A percentile compares a stretch with the other conserved stretches of the same genome.
phyloP scores from a whole-genome alignment of 1,140 invertebrate genomes.

The Elysia chlorotica region DNA sequence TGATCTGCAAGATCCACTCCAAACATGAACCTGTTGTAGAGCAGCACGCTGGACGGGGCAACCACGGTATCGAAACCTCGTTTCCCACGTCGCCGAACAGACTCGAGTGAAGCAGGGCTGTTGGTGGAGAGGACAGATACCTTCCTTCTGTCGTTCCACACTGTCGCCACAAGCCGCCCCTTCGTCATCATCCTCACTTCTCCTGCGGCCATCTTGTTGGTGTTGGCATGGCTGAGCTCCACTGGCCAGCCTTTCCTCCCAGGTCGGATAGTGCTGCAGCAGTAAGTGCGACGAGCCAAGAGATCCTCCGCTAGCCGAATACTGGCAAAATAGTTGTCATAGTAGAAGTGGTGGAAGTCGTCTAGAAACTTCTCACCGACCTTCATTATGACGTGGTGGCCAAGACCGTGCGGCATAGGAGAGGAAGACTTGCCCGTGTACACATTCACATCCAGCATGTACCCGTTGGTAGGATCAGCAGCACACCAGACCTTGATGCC shows the following conservation, averaged over 20 bases:
- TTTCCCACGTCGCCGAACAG: background rate
- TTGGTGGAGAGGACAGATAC: background rate
- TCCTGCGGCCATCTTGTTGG: background rate
- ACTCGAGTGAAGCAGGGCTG: background rate
- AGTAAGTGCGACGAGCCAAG: background rate
- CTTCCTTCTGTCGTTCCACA: background rate
- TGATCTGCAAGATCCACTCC: constrained; percentile 18
- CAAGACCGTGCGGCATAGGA: background rate
- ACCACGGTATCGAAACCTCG: background rate
- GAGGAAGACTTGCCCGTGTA: background rate
- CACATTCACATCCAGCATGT: background rate
- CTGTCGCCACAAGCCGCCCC: background rate
- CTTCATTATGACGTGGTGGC: background rate
- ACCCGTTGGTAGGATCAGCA: background rate
- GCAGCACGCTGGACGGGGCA: background rate
- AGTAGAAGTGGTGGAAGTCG: background rate
- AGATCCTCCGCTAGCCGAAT: background rate
- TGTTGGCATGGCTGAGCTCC: background rate
- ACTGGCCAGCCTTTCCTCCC: background rate
- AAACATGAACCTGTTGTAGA: constrained; percentile 11
- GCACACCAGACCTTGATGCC: constrained; percentile 20
- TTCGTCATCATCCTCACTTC: background rate
- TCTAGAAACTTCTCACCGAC: background rate
- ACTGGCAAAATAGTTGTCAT: background rate
- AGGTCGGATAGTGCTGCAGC: background rate